These are phyloP conservation scores for Megaceryle maxima DNA, from an alignment of 2,113 vertebrate genomes.

Conservation along the genomic window DNA sequence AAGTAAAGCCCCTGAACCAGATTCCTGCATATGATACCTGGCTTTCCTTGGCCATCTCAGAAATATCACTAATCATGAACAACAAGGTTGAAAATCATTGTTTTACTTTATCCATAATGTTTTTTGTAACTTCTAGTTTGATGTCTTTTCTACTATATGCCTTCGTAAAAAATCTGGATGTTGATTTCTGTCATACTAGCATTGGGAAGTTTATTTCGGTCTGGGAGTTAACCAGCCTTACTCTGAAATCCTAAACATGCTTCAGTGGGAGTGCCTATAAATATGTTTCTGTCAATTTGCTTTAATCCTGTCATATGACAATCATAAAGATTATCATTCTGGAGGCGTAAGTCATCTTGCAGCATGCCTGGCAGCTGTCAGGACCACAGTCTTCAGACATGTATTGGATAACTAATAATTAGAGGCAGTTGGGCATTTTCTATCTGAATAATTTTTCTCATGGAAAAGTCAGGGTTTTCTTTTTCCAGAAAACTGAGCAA, in stretches of 20 bases:
- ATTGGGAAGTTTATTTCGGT: not conserved
- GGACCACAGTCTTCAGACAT: not conserved
- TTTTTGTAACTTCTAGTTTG: not conserved
- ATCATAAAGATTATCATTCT: not conserved
- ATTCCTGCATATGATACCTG: not conserved
- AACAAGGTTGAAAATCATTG: not conserved
- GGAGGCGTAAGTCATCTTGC: not conserved
- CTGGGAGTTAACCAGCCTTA: not conserved
- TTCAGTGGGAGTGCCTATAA: not conserved
- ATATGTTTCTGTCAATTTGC: not conserved
- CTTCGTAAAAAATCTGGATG: not conserved
- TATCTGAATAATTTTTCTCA: not conserved
- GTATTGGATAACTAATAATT: not conserved
- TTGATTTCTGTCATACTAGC: not conserved
- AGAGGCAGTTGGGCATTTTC: not conserved
- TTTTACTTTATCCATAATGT: not conserved
- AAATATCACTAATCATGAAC: not conserved
- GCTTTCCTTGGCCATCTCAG: not conserved
- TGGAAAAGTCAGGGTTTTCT: not conserved
- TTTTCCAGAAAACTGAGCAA: not conserved
- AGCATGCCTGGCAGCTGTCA: not conserved
- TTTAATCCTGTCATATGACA: not conserved
- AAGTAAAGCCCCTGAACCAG: not conserved
- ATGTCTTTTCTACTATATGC: not conserved
- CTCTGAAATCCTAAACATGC: not conserved